These are phyloP conservation scores for Microtus californicus DNA, from an alignment of 2,797 vertebrate genomes.

Conservation along the genomic window DNA sequence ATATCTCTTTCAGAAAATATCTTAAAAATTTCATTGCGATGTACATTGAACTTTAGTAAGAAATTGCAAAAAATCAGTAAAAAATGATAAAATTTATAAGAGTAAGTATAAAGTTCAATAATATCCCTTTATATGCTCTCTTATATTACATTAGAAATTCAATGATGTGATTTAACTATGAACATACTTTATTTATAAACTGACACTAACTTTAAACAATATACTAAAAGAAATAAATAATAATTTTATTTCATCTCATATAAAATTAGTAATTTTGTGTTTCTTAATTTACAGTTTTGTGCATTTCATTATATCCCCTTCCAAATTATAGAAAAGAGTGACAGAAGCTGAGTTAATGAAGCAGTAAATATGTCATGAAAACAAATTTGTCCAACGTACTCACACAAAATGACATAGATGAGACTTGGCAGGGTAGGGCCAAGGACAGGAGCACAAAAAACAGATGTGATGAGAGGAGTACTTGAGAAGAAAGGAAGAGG, in stretches of 20 bases:
- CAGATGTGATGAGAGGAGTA: background rate
- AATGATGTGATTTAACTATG: conserved; percentile 11
- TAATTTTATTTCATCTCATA: background rate
- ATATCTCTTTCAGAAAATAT: background rate
- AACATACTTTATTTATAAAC: background rate
- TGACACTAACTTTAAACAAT: background rate
- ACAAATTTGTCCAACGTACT: background rate
- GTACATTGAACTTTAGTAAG: background rate
- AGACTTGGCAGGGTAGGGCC: background rate
- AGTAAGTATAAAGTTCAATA: background rate
- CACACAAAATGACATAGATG: background rate
- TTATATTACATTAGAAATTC: background rate
- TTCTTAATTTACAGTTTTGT: conserved; percentile 25
- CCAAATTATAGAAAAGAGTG: background rate
- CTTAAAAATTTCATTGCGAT: background rate
- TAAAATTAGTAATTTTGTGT: background rate
- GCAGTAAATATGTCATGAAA: background rate
- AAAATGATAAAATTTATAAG: background rate
- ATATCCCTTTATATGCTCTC: background rate
- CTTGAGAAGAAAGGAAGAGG: background rate
- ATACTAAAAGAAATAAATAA: background rate
- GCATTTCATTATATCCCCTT: background rate
- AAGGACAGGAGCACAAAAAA: background rate
- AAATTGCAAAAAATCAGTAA: background rate
- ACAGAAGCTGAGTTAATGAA: conserved; percentile 9